These are phyloP conservation scores for Idris sp. DNA, from an alignment of 1,140 invertebrate species.

Conservation along the genomic window DNA sequence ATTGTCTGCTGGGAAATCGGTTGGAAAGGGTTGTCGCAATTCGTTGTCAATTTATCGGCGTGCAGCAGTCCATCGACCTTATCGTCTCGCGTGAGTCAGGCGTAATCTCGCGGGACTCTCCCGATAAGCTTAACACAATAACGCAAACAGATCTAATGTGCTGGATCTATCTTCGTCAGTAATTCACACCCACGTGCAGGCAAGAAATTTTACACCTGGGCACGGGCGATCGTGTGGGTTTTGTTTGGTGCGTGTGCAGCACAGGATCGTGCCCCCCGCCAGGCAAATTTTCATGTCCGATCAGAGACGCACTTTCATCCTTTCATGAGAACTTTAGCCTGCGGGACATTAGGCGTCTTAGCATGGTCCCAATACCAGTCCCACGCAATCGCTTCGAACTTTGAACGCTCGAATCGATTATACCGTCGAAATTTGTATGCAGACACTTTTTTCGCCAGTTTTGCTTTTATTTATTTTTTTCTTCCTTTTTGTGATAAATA, in stretches of 20 bases:
- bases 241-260: no score
- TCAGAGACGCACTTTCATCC: slow-evolving; percentile 61
- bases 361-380: slow-evolving; percentile 46
- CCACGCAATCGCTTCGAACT: slow-evolving; percentile 52
- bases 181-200: slow-evolving; percentile 73
- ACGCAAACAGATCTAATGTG: slow-evolving; percentile 50
- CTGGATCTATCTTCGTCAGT: slow-evolving; percentile 69
- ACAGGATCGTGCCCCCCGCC: slow-evolving; percentile 65
- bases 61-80: slow-evolving; percentile 52
- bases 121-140: slow-evolving; percentile 46
- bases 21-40: slow-evolving; percentile 1
- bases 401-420: slow-evolving; percentile 50
- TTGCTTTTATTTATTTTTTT: no score
- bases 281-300: slow-evolving; percentile 71
- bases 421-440: slow-evolving; percentile 61
- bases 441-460: slow-evolving; percentile 47
- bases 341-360: slow-evolving; percentile 48
- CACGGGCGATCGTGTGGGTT: slow-evolving; percentile 60
- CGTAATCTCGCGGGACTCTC: slow-evolving; percentile 39
- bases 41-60: no score
- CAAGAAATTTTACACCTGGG: slow-evolving; percentile 67
- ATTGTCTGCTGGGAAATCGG: slow-evolving; percentile 12
- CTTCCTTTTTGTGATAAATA: slow-evolving; percentile 59
- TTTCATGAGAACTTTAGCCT: slow-evolving; percentile 68
- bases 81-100: slow-evolving; percentile 18